These are phyloP conservation scores for Sphenodon punctatus DNA, from an alignment of 2,797 vertebrate species.

Conservation along the genomic window DNA sequence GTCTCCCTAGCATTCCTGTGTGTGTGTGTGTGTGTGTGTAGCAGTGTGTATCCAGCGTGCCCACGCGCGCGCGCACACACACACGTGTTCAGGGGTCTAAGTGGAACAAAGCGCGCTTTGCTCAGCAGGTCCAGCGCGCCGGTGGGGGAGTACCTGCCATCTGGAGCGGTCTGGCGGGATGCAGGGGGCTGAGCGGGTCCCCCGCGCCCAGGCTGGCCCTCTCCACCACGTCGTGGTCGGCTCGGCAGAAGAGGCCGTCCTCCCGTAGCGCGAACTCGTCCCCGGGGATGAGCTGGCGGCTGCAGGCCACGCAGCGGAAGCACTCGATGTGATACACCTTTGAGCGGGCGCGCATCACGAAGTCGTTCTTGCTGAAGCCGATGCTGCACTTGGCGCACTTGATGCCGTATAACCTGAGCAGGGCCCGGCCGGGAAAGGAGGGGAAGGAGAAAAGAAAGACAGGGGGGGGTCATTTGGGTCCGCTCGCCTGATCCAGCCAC, in stretches of 20 bases:
- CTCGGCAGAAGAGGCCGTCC: slow-evolving; percentile 94
- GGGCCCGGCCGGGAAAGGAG: slow-evolving; percentile 12
- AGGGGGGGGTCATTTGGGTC: neutral
- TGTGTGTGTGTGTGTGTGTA: no score
- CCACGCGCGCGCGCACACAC: neutral
- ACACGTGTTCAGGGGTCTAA: neutral
- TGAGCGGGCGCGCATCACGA: slow-evolving; percentile 95
- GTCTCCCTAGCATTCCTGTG: no score
- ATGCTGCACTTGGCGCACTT: slow-evolving; percentile 98
- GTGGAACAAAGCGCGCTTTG: neutral
- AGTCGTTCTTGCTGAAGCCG: slow-evolving; percentile 98
- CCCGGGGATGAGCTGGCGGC: slow-evolving; percentile 95
- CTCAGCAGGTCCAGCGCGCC: no score
- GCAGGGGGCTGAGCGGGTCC: slow-evolving; percentile 91
- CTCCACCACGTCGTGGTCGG: slow-evolving; percentile 95
- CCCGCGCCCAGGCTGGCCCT: slow-evolving; percentile 88
- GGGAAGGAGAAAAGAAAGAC: neutral
- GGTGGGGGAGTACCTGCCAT: slow-evolving; percentile 92
- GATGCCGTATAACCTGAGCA: slow-evolving; percentile 91
- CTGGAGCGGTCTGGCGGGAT: slow-evolving; percentile 91
- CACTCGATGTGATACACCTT: slow-evolving; percentile 99
- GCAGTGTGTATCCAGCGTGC: no score
- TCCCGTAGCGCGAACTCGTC: slow-evolving; percentile 95
- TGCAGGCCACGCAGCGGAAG: slow-evolving; percentile 97
- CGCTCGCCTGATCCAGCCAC: neutral